Evolutionary conservation across 2,888 invertebrate genomes (phyloP).

Genomic region (Cryptocheilus praepositus): DNA sequence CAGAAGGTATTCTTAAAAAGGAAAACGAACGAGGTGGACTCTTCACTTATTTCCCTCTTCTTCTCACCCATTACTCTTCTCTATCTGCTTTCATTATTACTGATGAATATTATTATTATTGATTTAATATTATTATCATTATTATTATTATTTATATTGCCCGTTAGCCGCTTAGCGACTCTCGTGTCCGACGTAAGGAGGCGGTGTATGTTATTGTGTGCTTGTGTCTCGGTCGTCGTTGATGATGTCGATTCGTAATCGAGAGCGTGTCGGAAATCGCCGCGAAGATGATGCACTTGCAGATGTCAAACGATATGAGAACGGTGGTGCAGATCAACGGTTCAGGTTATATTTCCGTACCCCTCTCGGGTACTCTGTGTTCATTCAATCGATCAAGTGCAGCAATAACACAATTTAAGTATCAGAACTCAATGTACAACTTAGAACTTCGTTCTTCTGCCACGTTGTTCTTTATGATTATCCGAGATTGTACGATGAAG

Average conservation of each 20-base stretch:
- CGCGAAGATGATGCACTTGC: conserved; percentile 1
- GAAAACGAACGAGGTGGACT: conserved; percentile 4
- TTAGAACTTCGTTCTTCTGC: too few species aligned
- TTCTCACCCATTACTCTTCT: background rate
- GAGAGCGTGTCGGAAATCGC: conserved; percentile 50
- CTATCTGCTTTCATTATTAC: too few species aligned
- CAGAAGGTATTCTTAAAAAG: too few species aligned
- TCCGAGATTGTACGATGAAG: too few species aligned
- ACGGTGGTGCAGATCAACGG: background rate
- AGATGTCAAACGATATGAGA: conserved; percentile 1
- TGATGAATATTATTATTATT: too few species aligned
- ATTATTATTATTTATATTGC: conserved; percentile 43
- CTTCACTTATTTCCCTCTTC: conserved; percentile 7
- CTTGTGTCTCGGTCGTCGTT: conserved; percentile 9
- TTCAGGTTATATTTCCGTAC: background rate
- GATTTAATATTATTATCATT: too few species aligned
- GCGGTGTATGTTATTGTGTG: conserved; percentile 4
- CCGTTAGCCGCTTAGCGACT: conserved; percentile 41
- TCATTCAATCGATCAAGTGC: too few species aligned
- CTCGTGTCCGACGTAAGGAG: conserved; percentile 40
- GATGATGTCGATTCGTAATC: conserved; percentile 50
- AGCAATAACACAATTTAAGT: too few species aligned
- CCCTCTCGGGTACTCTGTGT: too few species aligned
- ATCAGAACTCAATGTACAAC: too few species aligned
- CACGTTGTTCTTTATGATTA: too few species aligned